A percentile compares a stretch with the other conserved stretches of the same genome.
These are phyloP conservation scores for Poeciliopsis infans DNA, from an alignment of 2,797 vertebrate species.

Conservation along the genomic window DNA sequence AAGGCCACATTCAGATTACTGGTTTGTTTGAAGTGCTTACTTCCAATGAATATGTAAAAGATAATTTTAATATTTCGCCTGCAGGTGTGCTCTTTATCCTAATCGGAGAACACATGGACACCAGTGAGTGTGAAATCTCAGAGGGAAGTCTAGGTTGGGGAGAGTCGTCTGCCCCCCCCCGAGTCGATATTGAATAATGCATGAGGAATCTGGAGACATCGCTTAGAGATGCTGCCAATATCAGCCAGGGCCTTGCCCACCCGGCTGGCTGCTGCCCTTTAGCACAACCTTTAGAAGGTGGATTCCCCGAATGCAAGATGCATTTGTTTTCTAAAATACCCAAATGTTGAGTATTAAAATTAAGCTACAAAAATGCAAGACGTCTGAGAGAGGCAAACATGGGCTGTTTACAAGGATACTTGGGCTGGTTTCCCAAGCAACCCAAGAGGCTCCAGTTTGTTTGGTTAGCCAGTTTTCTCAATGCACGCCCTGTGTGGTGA, in stretches of 20 bases:
- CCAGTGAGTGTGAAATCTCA: slow-evolving; percentile 63
- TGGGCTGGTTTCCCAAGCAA: too few relatives aligned
- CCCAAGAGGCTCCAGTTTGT: too few relatives aligned
- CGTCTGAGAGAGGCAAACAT: not conserved
- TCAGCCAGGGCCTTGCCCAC: slow-evolving; percentile 63
- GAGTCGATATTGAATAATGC: slow-evolving; percentile 78
- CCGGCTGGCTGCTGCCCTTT: slow-evolving; percentile 75
- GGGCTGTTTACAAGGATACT: too few relatives aligned
- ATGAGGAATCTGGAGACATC: slow-evolving; percentile 79
- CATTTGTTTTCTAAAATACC: slow-evolving; percentile 62
- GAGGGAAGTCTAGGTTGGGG: slow-evolving; percentile 64
- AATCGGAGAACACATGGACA: slow-evolving; percentile 63
- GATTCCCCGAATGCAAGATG: slow-evolving; percentile 58
- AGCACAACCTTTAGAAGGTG: slow-evolving; percentile 77
- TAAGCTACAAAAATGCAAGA: slow-evolving; percentile 17
- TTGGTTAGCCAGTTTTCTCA: too few relatives aligned
- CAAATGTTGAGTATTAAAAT: slow-evolving; percentile 45
- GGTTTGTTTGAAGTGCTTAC: slow-evolving; percentile 37
- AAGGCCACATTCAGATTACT: slow-evolving; percentile 5
- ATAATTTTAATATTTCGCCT: slow-evolving; percentile 48
- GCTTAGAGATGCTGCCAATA: slow-evolving; percentile 79
- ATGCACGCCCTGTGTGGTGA: too few relatives aligned
- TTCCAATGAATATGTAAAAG: slow-evolving; percentile 53
- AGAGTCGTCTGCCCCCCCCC: slow-evolving; percentile 47
- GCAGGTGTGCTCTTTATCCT: slow-evolving; percentile 48